Evolutionary conservation across 2,797 vertebrate genomes (phyloP), one percentile per base, ranked within the genome.

Genomic region (Rhinatrema bivittatum): DNA sequence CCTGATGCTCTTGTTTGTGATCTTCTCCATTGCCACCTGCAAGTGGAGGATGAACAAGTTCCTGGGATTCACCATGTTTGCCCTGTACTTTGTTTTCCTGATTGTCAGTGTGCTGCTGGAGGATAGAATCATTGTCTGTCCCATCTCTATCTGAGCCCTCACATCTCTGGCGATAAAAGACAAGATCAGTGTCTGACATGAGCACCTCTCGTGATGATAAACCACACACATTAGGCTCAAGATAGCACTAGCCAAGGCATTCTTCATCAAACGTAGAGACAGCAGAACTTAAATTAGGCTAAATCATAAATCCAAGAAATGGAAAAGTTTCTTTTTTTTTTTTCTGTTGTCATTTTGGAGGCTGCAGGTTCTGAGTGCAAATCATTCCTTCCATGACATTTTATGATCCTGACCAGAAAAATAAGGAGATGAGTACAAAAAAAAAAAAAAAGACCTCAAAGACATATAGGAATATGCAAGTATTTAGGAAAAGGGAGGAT

Each of bases 1-100:
- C 37, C 84, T 98, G 68, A 98, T 98, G 95, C 92, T 98, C 13
- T 81, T 98, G 14, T 98, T 98, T 31, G 93, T 98, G 56, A 97
- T 89, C 60, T 72, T 87, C 59, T 96, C 94, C 16, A 98, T 98
- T 2, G 93, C 91, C 3, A 25, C 9, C 7, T 98, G 89, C 38
- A 92, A 87, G 58, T 98, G 95, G 95, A 92, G 77, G 60, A 94
- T 98, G 95, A 98, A 94, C 72, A 97, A 97, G 68, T 42, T 72
- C 3, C 78, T 98, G 65, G 95, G 93, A 41, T 78, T 62, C 62
- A 91, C 84, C 16, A 97, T 98, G 94, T 97, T 98, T 64, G 62
- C 87, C 41, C 88, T 98, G 34, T 98, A 98, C 72, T 91, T 97
- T n/a, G 68, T 92, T 38, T 98, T 98, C 77, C 62, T 98, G 64